Evolutionary conservation across 2,888 invertebrate genomes (phyloP), one percentile per base, ranked within the genome.

Genomic region (Ennomos fuscantarius): DNA sequence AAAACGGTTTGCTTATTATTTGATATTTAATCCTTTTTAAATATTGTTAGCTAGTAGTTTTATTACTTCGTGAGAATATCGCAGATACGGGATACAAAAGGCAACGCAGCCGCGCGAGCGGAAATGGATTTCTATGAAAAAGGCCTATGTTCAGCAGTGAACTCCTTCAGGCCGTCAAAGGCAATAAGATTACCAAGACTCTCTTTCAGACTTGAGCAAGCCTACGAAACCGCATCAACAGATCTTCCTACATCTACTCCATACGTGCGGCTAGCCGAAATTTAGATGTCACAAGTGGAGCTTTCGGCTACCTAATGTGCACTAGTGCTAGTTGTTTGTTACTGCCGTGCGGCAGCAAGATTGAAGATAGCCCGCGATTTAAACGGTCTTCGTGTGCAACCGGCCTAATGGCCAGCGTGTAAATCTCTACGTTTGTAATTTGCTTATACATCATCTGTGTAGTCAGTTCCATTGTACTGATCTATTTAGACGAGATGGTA

Each of bases 201-300:
- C 24, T 24, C 15, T 15, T 15, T 3, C 24, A 24, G 24, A 24
- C 24, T 24, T 24, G 24, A 24, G 24, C 24, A 24, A 24, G 5
- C 24, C 8, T 1, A 24, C 3, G 8, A 39, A 11, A 52, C 15
- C 46, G 49, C 52, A 70, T 32, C n/a, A 12, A 74, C 63, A 50
- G 9, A 8, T 1, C 11, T 58, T 63, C 60, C 58, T 36, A 53
- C 49, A 65, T 44, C 51, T 11, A 8, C 48, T 39, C 75, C 73
- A 73, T 74, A 73, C 77, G 75, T 86, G 88, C 67, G 88, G 87
- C 86, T 87, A 80, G 77, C 89, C 90, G 82, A 91, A 91, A 91
- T 91, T 91, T 91, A 91, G 91, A 87, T 90, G 91, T 90, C 88
- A 90, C 89, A 85, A 87, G 83, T 82, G 79, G 78, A 79, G 88